Evolutionary conservation across 2,797 vertebrate genomes (phyloP).

Genomic region (Parotocinclus haroldoi): DNA sequence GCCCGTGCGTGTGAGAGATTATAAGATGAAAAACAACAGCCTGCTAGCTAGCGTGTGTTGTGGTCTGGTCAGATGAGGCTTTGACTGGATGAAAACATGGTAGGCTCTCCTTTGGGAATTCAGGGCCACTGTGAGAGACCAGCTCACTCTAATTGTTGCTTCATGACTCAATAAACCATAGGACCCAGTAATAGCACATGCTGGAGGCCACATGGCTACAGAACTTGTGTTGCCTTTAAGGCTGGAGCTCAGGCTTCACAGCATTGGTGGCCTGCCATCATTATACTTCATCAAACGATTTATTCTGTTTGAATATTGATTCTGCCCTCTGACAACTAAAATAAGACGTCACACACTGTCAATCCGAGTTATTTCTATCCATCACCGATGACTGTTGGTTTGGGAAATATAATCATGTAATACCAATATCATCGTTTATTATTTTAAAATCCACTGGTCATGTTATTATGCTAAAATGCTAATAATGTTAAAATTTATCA

Average conservation of each 20-base stretch:
- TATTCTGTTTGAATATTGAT: not conserved
- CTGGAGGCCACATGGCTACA: constrained; percentile 1
- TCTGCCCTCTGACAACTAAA: not conserved
- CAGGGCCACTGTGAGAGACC: constrained; percentile 27
- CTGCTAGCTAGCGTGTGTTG: constrained; percentile 30
- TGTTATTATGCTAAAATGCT: too few relatives aligned
- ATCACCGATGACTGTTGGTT: too few relatives aligned
- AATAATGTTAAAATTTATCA: too few relatives aligned
- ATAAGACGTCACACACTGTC: not conserved
- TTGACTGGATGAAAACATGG: constrained; percentile 38
- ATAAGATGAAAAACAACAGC: constrained; percentile 30
- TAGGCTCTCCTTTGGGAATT: constrained; percentile 35
- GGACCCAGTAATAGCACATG: constrained; percentile 33
- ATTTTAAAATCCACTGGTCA: too few relatives aligned
- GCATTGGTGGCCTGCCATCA: constrained; percentile 1
- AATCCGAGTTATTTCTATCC: not conserved
- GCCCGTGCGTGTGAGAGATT: not conserved
- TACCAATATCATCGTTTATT: too few relatives aligned
- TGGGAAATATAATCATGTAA: too few relatives aligned
- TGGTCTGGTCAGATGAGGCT: constrained; percentile 32
- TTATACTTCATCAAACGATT: not conserved
- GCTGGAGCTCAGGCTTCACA: not conserved
- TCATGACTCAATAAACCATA: constrained; percentile 52
- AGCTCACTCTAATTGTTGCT: constrained; percentile 41
- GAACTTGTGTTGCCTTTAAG: constrained; percentile 17